A percentile compares a stretch with the other conserved stretches of the same genome.
phyloP scores from a whole-genome alignment of 2,888 invertebrate species.

The Antheraea assamensis region DNA sequence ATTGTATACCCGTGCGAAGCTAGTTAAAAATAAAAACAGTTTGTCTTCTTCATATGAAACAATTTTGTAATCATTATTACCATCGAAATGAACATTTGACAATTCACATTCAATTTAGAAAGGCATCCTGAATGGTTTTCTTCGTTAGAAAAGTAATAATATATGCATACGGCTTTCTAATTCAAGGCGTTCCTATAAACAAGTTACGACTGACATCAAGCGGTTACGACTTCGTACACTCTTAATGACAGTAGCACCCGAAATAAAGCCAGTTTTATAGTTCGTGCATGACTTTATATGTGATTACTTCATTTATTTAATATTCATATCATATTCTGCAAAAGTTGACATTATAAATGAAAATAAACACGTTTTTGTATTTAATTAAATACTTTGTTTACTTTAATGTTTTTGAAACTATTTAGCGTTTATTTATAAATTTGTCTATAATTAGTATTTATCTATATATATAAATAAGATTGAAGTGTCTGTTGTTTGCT shows the following conservation, averaged over 20 bases:
- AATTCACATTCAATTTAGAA: background rate
- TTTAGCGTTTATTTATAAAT: background rate
- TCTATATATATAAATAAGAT: too few species aligned
- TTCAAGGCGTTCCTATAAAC: slow-evolving; percentile 74
- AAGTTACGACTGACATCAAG: slow-evolving; percentile 74
- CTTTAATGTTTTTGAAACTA: background rate
- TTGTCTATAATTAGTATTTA: background rate
- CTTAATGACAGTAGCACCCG: slow-evolving; percentile 70
- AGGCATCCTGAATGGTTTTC: background rate
- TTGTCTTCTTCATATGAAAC: background rate
- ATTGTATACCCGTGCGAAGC: too few species aligned
- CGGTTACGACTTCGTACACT: slow-evolving; percentile 66
- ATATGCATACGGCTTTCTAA: slow-evolving; percentile 66
- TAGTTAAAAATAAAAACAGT: too few species aligned
- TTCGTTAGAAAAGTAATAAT: slow-evolving; percentile 35
- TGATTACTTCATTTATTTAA: slow-evolving; percentile 49
- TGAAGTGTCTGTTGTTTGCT: too few species aligned
- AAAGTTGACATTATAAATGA: slow-evolving; percentile 19
- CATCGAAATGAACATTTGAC: background rate
- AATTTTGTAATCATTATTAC: background rate
- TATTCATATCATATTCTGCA: slow-evolving; percentile 33
- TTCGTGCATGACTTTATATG: slow-evolving; percentile 57
- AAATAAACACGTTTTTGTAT: background rate
- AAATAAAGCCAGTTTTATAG: slow-evolving; percentile 70
- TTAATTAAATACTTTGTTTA: background rate